Percentiles rank a stretch among this genome's conserved stretches.
Conservation (phyloP, 2,797 vertebrate species). For the Coregonus sp. region DNA sequence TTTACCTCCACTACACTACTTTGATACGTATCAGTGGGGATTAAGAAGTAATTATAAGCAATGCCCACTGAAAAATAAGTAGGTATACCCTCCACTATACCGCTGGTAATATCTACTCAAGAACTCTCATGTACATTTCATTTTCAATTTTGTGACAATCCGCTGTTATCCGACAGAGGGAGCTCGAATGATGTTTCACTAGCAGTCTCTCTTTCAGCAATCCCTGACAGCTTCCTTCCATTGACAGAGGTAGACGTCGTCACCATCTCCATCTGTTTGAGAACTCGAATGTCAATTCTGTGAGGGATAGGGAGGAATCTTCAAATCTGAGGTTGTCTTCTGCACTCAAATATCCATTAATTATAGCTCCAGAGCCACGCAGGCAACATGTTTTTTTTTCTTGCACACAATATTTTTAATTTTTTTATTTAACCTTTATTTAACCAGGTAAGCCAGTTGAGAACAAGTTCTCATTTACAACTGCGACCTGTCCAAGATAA, state of each 20-base stretch:
- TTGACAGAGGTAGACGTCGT: background rate
- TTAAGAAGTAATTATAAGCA: no score
- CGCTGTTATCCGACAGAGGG: conserved; percentile 53
- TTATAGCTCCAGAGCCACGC: background rate
- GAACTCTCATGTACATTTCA: background rate
- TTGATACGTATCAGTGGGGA: no score
- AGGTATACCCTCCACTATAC: background rate
- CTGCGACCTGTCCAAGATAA: background rate
- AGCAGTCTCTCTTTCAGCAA: no score
- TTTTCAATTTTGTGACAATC: conserved; percentile 5
- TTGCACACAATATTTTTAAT: background rate
- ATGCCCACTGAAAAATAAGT: no score
- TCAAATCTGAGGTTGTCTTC: no score
- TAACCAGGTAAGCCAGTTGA: no score
- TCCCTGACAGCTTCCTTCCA: background rate
- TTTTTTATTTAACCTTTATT: no score
- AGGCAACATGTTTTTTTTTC: background rate
- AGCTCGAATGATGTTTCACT: conserved; percentile 38
- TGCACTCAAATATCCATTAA: background rate
- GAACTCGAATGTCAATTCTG: background rate
- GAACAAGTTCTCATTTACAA: no score
- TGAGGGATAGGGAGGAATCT: background rate
- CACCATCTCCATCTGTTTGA: background rate
- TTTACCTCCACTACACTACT: no score
- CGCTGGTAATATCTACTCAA: background rate